A percentile compares a stretch with the other conserved stretches of the same genome.
Conservation (phyloP, 2,888 invertebrate genomes). For the Onthophagus sagittarius region DNA sequence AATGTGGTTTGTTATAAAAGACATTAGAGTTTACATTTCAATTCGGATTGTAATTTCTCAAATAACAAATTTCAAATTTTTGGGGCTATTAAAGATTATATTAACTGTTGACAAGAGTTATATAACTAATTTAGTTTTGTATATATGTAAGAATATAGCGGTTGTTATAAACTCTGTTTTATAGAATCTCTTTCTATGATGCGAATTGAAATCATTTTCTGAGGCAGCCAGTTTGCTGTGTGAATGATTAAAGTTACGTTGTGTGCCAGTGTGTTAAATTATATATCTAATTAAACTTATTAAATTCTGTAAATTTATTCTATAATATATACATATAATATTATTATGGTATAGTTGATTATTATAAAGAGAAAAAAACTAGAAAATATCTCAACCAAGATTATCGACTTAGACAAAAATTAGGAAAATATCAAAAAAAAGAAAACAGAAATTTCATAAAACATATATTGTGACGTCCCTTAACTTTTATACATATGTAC, state of each 20-base stretch:
- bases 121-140: not conserved
- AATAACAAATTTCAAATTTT: not conserved
- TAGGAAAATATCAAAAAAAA: slow-evolving; percentile 39
- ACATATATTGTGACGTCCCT: slow-evolving; percentile 43
- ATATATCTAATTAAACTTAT: slow-evolving; percentile 47
- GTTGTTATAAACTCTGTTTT: slow-evolving; percentile 1
- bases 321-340: slow-evolving; percentile 48
- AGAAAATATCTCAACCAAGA: slow-evolving; percentile 41
- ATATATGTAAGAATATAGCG: slow-evolving; percentile 1
- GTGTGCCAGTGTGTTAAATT: slow-evolving; percentile 47
- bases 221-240: slow-evolving; percentile 27
- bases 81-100: not conserved
- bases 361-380: slow-evolving; percentile 31
- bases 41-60: not conserved
- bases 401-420: slow-evolving; percentile 38
- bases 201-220: slow-evolving; percentile 3
- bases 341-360: slow-evolving; percentile 45
- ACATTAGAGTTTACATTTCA: not conserved
- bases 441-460: slow-evolving; percentile 37
- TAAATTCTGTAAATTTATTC: slow-evolving; percentile 51
- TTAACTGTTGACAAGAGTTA: not conserved
- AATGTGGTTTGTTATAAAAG: slow-evolving; percentile 5
- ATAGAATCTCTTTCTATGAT: not conserved
- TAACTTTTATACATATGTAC: slow-evolving; percentile 45
- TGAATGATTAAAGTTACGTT: slow-evolving; percentile 45